Conservation (phyloP, 2,888 invertebrate species). For the Eupithecia abbreviata region DNA sequence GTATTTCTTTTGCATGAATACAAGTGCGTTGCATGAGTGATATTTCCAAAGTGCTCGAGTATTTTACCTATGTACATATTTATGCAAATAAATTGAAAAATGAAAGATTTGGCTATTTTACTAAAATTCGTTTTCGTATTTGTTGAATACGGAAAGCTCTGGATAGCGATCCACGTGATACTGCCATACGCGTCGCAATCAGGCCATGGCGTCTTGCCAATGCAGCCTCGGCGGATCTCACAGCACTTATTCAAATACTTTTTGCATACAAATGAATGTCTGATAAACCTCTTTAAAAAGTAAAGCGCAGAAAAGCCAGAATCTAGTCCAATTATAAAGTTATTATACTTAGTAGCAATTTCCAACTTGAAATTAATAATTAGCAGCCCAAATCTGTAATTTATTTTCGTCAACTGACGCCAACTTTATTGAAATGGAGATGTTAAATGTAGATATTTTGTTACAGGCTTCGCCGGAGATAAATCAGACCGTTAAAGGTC, state of each 20-base stretch:
- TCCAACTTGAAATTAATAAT: not conserved
- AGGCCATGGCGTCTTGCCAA: slow-evolving; percentile 40
- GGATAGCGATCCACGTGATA: slow-evolving; percentile 13
- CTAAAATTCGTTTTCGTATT: not conserved
- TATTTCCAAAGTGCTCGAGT: not conserved
- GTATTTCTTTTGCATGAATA: not conserved
- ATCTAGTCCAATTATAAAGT: not conserved
- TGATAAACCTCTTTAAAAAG: slow-evolving; percentile 6
- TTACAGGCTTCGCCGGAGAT: slow-evolving; percentile 68
- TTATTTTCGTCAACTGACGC: slow-evolving; percentile 8
- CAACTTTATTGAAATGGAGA: slow-evolving; percentile 47
- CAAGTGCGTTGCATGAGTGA: not conserved
- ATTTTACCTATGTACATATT: not conserved
- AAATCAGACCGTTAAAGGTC: slow-evolving; percentile 60
- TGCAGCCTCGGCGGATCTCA: slow-evolving; percentile 27
- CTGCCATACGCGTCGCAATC: slow-evolving; percentile 35
- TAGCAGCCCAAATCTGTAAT: slow-evolving; percentile 2
- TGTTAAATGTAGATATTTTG: slow-evolving; percentile 66
- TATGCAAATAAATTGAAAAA: not conserved
- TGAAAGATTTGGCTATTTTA: not conserved
- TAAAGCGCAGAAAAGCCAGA: not conserved
- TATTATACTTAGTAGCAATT: not conserved
- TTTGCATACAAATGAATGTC: slow-evolving; percentile 11
- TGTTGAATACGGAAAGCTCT: slow-evolving; percentile 1
- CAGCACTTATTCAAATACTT: slow-evolving; percentile 31